Conservation (phyloP, 30 jellyfish, hydroid and myxozoan genomes). For the Rhopilema esculentum region DNA sequence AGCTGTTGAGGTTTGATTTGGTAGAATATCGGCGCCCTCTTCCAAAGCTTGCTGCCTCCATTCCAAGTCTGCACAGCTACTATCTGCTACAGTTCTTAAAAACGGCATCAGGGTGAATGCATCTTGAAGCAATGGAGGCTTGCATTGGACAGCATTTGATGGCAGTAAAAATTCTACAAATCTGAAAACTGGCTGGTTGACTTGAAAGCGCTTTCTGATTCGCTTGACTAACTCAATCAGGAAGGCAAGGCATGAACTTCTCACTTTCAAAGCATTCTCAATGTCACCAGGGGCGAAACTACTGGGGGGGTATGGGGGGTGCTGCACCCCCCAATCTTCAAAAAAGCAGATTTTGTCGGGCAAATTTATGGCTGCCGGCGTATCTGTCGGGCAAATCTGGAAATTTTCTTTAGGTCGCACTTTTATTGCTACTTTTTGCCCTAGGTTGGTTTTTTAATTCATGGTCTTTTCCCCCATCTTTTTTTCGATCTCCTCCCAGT, state of each 20-base stretch:
- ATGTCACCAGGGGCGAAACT: no score
- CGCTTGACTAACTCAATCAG: constrained; percentile 13
- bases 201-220: background rate
- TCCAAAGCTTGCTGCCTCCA: constrained; percentile 41
- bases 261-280: constrained; percentile 15
- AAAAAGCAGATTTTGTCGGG: no score
- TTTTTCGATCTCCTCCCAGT: no score
- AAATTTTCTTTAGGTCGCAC: no score
- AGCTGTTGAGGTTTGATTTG: background rate
- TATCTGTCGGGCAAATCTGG: no score
- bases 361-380: no score
- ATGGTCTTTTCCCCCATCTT: no score
- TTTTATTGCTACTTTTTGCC: no score
- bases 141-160: constrained; percentile 20
- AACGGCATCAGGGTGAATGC: constrained; percentile 7
- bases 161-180: constrained; percentile 5
- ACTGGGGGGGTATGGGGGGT: no score
- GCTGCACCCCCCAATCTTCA: no score
- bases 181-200: constrained; percentile 8
- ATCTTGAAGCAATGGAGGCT: constrained; percentile 7
- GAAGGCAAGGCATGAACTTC: constrained; percentile 26
- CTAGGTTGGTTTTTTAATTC: no score
- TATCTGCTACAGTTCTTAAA: constrained; percentile 4
- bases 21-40: background rate
- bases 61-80: constrained; percentile 1